A percentile compares a stretch with the other conserved stretches of the same genome.
Conservation (phyloP, 2,888 invertebrate species). For the Tortricodes alternella region DNA sequence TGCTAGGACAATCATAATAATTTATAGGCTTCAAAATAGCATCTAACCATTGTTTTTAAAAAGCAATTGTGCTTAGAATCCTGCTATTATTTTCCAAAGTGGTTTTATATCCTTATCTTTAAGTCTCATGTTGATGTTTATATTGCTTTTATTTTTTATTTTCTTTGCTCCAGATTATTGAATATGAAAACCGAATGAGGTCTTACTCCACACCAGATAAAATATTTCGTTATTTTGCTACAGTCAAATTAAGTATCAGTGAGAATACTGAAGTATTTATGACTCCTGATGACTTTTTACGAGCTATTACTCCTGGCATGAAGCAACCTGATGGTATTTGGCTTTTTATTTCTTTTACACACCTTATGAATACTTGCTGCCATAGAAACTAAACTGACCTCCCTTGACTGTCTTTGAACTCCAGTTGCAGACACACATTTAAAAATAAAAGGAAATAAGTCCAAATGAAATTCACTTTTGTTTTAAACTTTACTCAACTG, state of each 20-base stretch:
- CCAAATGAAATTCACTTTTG: too few species aligned
- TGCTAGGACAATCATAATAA: too few species aligned
- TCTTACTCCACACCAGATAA: slow-evolving; percentile 99
- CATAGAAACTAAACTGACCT: neutral
- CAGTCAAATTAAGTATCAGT: slow-evolving; percentile 88
- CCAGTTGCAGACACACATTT: too few species aligned
- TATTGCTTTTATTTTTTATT: slow-evolving; percentile 36
- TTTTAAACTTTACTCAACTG: too few species aligned
- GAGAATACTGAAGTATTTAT: slow-evolving; percentile 92
- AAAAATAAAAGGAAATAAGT: too few species aligned
- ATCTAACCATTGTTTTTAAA: too few species aligned
- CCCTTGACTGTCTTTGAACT: too few species aligned
- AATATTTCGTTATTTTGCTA: slow-evolving; percentile 99
- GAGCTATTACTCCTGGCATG: slow-evolving; percentile 97
- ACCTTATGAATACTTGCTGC: slow-evolving; percentile 29
- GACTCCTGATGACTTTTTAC: slow-evolving; percentile 98
- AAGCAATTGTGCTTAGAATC: too few species aligned
- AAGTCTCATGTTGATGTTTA: slow-evolving; percentile 6
- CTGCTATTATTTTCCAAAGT: too few species aligned
- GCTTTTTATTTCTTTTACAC: slow-evolving; percentile 22
- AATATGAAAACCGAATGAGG: slow-evolving; percentile 98
- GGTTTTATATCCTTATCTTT: neutral
- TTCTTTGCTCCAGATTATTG: slow-evolving; percentile 90
- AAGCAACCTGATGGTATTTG: slow-evolving; percentile 97
- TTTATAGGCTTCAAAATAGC: too few species aligned